Evolutionary conservation across 1,140 invertebrate genomes (phyloP), one percentile per base, ranked within the genome.

Genomic region (Streblospio benedicti): DNA sequence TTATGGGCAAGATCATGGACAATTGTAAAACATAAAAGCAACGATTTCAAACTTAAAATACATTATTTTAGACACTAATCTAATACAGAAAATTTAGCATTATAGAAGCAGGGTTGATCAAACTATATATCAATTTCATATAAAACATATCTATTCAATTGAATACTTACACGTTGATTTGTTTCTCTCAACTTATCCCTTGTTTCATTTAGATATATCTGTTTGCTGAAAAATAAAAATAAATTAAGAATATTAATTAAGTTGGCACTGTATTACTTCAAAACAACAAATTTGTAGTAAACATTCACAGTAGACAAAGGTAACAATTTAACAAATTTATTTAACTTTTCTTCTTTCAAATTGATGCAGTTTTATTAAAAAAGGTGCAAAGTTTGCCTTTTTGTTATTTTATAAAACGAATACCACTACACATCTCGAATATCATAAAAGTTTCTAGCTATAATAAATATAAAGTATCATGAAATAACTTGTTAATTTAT

Each of bases 121-220:
- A n/a, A n/a, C n/a, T n/a, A n/a, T n/a, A n/a, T n/a, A n/a, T n/a
- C n/a, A n/a, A n/a, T n/a, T n/a, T n/a, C n/a, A n/a, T n/a, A n/a
- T n/a, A n/a, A n/a, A n/a, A n/a, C n/a, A n/a, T n/a, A n/a, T n/a
- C n/a, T n/a, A 44, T 62, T 20, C 6, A 41, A 51, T 30, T 32
- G 6, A 31, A n/a, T 16, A 65, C 65, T 61, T 65, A 76, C 74
- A 62, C 71, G 67, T 45, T 74, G 69, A 65, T 76, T 75, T 9
- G 71, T 70, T 54, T 72, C 69, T 66, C 72, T 61, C 1, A 76
- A 67, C 67, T 70, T 69, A 53, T 75, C 75, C 59, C 73, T 65
- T 25, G 73, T 76, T 65, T 76, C 75, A 71, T 76, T 76, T 45
- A 75, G 51, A 6, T 60, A 65, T 45, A 76, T 76, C 64, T 75